Evolutionary conservation across 2,113 vertebrate genomes (phyloP).

Genomic region (Eolophus roseicapilla): DNA sequence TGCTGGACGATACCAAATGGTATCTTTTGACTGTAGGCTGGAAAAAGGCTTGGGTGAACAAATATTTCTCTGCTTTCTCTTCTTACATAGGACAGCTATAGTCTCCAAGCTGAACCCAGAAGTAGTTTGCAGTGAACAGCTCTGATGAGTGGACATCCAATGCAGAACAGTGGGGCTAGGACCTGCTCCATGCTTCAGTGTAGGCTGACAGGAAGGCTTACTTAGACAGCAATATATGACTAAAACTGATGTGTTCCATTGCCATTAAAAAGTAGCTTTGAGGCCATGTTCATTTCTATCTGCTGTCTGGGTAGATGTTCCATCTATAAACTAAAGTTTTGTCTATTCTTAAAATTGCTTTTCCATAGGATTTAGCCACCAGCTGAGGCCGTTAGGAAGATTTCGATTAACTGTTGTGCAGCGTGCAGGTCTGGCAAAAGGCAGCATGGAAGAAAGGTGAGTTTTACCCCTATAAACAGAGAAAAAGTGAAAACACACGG

Average conservation of each 20-base stretch:
- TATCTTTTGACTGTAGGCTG: not conserved
- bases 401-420: not conserved
- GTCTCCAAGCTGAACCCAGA: not conserved
- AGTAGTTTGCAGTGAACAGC: fast-evolving
- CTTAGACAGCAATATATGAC: not conserved
- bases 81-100: not conserved
- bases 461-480: not conserved
- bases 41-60: not conserved
- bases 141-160: not conserved
- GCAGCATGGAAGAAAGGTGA: not conserved
- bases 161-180: fast-evolving
- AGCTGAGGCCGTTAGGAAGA: not conserved
- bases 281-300: not conserved
- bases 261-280: not conserved
- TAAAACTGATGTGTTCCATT: not conserved
- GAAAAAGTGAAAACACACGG: not conserved
- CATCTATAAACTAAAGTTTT: not conserved
- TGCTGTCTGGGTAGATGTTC: fast-evolving
- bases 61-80: not conserved
- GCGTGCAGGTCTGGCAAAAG: not conserved
- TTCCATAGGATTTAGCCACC: not conserved
- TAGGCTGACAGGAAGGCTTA: not conserved
- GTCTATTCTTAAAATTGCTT: not conserved
- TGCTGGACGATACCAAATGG: fast-evolving
- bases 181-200: not conserved